Evolutionary conservation across 2,888 invertebrate genomes (phyloP).

Genomic region (Xestia rhomboidea): DNA sequence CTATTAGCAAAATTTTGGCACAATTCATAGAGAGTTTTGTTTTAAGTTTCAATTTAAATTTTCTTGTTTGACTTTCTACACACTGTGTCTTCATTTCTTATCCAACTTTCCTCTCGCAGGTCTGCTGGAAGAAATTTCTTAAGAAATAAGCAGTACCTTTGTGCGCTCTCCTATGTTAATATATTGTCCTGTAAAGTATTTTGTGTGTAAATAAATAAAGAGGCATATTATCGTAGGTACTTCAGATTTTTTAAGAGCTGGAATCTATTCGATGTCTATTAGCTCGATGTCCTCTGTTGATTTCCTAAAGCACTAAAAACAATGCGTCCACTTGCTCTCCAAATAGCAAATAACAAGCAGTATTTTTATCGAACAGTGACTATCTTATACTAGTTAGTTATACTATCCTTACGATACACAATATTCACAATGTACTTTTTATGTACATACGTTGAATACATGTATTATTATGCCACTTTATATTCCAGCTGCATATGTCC

Average conservation of each 20-base stretch:
- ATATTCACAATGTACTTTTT: not conserved
- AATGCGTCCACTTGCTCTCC: not conserved
- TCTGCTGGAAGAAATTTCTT: too few species aligned
- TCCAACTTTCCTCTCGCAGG: too few species aligned
- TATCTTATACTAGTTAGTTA: not conserved
- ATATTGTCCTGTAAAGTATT: too few species aligned
- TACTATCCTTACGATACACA: not conserved
- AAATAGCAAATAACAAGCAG: not conserved
- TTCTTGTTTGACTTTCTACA: too few species aligned
- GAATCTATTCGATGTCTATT: not conserved
- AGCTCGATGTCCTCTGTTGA: not conserved
- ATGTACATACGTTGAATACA: not conserved
- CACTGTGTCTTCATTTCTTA: too few species aligned
- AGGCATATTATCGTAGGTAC: not conserved
- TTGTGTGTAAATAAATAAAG: too few species aligned
- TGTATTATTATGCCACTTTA: constrained; percentile 21
- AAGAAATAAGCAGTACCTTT: too few species aligned
- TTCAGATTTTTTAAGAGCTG: not conserved
- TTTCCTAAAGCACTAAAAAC: not conserved
- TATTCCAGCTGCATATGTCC: constrained; percentile 47
- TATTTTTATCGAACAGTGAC: not conserved
- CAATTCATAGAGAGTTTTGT: too few species aligned
- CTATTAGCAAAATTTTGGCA: too few species aligned
- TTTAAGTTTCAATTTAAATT: too few species aligned
- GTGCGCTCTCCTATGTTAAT: too few species aligned